Evolutionary conservation across 2,113 vertebrate genomes (phyloP).

Genomic region (human (Homo sapiens)): GRCh38 chr4:111521501-111522000

Average conservation of each 20-base stretch:
- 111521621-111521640: background rate
- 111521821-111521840: background rate
- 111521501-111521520: constrained; percentile 41
- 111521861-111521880: background rate
- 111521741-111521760: background rate
- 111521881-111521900: background rate
- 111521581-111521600: background rate
- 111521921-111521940: background rate
- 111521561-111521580: background rate
- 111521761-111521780: background rate
- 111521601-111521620: background rate
- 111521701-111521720: background rate
- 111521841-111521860: background rate
- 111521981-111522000: background rate
- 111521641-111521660: background rate
- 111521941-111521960: background rate
- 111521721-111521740: background rate
- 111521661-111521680: background rate
- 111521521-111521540: background rate
- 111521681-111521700: background rate
- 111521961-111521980: background rate
- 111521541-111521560: background rate
- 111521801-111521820: background rate
- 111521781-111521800: constrained; percentile 22
- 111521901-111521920: background rate